A percentile compares a stretch with the other conserved stretches of the same genome.
phyloP scores from a whole-genome alignment of 2,113 vertebrate genomes.

The Chaetops frenatus region DNA sequence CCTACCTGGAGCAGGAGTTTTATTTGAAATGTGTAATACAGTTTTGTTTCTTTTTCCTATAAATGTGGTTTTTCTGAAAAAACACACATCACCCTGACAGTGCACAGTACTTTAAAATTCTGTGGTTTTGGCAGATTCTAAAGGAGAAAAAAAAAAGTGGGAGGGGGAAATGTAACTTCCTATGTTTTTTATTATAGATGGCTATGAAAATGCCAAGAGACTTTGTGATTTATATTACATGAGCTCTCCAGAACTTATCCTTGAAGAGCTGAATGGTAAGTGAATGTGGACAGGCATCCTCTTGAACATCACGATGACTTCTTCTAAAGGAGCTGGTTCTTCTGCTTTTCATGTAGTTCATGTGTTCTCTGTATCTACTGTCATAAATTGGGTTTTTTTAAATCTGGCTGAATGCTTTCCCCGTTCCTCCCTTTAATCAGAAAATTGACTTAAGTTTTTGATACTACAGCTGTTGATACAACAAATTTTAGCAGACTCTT shows the following conservation, averaged over 20 bases:
- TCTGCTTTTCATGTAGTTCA: neutral
- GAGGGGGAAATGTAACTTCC: neutral
- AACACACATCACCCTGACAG: neutral
- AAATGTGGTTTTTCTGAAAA: neutral
- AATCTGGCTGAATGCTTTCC: neutral
- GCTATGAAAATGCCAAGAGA: slow-evolving; percentile 90
- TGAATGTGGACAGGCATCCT: neutral
- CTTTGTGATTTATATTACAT: slow-evolving; percentile 97
- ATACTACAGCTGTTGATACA: neutral
- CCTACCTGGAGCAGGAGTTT: neutral
- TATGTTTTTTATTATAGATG: slow-evolving; percentile 77
- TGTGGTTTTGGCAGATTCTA: neutral
- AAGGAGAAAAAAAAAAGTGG: neutral
- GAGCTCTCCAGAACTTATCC: slow-evolving; percentile 88
- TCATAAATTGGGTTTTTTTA: neutral
- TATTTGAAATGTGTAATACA: neutral
- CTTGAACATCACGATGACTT: neutral
- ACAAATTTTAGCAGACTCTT: neutral
- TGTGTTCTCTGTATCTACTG: neutral
- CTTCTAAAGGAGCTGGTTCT: neutral
- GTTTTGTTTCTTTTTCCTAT: neutral
- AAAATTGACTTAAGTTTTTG: neutral
- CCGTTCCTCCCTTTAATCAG: neutral
- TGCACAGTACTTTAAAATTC: neutral
- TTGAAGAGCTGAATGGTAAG: slow-evolving; percentile 90